Evolutionary conservation across 2,113 vertebrate genomes (phyloP).

Genomic region (Epinephelus moara): DNA sequence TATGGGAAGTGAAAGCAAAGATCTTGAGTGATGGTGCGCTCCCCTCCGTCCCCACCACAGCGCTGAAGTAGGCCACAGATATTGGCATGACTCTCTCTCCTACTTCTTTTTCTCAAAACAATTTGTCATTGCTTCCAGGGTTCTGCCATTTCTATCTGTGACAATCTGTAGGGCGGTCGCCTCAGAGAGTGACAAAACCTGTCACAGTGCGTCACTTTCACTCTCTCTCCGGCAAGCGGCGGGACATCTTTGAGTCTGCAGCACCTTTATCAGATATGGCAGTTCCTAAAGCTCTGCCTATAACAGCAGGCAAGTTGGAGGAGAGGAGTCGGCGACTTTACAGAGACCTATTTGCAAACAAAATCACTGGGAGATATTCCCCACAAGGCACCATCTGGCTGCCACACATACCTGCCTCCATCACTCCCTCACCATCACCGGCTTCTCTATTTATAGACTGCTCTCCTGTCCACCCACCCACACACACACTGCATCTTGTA

Average conservation of each 20-base stretch:
- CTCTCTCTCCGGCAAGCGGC: conserved; percentile 66
- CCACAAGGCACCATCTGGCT: conserved; percentile 82
- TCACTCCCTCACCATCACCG: conserved; percentile 67
- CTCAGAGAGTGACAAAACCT: conserved; percentile 82
- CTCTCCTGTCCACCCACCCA: conserved; percentile 66
- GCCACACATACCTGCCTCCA: conserved; percentile 76
- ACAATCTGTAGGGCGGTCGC: conserved; percentile 77
- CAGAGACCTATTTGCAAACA: conserved; percentile 84
- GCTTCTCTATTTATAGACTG: conserved; percentile 74
- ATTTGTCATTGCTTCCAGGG: conserved; percentile 77
- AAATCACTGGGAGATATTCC: conserved; percentile 82
- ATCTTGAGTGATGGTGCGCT: conserved; percentile 44
- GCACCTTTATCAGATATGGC: conserved; percentile 83
- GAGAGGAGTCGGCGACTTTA: conserved; percentile 71
- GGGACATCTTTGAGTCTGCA: conserved; percentile 75
- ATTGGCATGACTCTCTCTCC: conserved; percentile 63
- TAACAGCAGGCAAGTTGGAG: conserved; percentile 70
- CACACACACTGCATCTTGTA: conserved; percentile 60
- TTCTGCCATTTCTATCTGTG: conserved; percentile 78
- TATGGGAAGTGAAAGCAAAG: conserved; percentile 44
- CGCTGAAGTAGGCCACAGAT: conserved; percentile 65
- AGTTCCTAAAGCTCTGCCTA: conserved; percentile 76
- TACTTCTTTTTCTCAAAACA: conserved; percentile 69
- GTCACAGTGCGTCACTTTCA: conserved; percentile 76
- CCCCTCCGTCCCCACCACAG: conserved; percentile 17